Conservation (phyloP, 2,888 invertebrate genomes). For the Ellobium chinense region DNA sequence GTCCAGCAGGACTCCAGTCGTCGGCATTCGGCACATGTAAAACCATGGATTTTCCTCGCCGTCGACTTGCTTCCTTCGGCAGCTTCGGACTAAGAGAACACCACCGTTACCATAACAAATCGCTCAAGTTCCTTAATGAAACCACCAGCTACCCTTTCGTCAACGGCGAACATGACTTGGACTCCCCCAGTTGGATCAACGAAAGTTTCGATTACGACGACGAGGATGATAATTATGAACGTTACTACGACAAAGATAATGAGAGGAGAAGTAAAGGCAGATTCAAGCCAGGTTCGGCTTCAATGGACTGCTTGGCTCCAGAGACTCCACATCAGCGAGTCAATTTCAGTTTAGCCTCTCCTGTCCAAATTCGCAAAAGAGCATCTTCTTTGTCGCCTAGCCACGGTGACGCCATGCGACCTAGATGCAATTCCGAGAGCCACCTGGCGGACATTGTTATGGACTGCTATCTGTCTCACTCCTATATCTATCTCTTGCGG, state of each 20-base stretch:
- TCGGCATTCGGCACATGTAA: too few relatives aligned
- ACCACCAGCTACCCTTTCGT: background rate
- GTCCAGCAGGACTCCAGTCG: background rate
- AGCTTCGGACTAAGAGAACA: background rate
- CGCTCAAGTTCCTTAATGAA: slow-evolving; percentile 5
- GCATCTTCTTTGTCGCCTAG: background rate
- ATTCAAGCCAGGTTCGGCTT: too few relatives aligned
- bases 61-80: background rate
- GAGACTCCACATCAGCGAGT: background rate
- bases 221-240: background rate
- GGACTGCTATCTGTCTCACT: slow-evolving; percentile 61
- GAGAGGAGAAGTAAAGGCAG: too few relatives aligned
- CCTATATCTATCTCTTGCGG: slow-evolving; percentile 63
- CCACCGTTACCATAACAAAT: background rate
- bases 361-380: background rate
- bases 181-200: background rate
- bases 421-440: slow-evolving; percentile 53
- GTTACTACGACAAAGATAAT: background rate
- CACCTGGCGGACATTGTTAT: slow-evolving; percentile 60
- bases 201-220: background rate
- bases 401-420: background rate
- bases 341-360: background rate
- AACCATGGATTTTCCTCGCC: background rate
- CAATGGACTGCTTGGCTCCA: background rate
- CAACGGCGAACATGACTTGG: background rate